Evolutionary conservation across 2,797 vertebrate species (phyloP), one percentile per base, ranked within the genome.

Genomic region (Heterohyrax brucei): DNA sequence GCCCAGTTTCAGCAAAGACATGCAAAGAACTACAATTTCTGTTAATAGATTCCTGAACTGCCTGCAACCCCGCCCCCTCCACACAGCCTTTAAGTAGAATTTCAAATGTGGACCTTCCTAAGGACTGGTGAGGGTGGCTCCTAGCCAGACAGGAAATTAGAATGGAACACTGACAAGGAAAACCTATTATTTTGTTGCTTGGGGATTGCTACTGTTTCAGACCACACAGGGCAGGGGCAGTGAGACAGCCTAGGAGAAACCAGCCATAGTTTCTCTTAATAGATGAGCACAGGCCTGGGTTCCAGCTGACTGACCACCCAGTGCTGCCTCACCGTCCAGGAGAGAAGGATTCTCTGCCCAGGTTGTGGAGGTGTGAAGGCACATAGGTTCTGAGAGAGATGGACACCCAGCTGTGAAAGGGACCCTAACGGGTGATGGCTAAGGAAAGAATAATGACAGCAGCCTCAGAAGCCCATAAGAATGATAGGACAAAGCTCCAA

Each of bases 121-220:
- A 93, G 68, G 62, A 68, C 10, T 6, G 26, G 68, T n/a, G 59
- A 10, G 10, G 7, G 46, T 22, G 68, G 91, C 53, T 33, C 75
- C 30, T 4, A 3, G 90, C 77, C 96, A 91, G 86, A 82, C 28
- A 53, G 95, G 77, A 95, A 96, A 95, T 14, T 84, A 50, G 79
- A 93, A 80, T 18, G 46, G 77, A 80, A 80, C 39, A 64, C 16
- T 39, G 89, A 81, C 0, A 0, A 24, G 50, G 21, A 81, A 95
- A 93, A 62, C 3, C 66, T 75, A 84, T 84, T 39, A 53, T 56
- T 87, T 2, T 64, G 82, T 59, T 79, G 33, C 85, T 53, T 44
- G 7, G 53, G 48, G 48, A 75, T 61, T 53, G 21, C 50, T 88
- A 2, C 46, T 44, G 14, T 93, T 48, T 86, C 50, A 48, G 75